Conservation (phyloP, 1,140 invertebrate genomes). For the Saxidomus purpurata region DNA sequence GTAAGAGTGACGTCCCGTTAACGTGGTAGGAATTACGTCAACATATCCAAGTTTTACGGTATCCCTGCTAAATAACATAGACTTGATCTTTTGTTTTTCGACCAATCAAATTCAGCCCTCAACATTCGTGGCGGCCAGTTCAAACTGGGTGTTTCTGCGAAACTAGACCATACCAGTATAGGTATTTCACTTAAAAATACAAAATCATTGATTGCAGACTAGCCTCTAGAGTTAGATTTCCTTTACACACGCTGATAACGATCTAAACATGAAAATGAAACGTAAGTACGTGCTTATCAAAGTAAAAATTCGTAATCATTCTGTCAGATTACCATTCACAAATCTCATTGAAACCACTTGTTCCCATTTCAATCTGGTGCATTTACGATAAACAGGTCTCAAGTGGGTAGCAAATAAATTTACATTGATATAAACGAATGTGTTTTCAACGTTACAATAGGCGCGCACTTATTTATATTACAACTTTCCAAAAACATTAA, state of each 20-base stretch:
- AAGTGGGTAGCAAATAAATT: conserved; percentile 17
- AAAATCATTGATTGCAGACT: background rate
- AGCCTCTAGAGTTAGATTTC: background rate
- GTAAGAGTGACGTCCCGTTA: no score
- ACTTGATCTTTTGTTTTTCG: no score
- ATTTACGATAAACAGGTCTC: conserved; percentile 36
- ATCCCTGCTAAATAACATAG: no score
- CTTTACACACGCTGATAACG: background rate
- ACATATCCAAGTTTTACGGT: no score
- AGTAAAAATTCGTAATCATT: background rate
- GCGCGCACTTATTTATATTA: background rate
- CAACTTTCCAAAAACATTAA: background rate
- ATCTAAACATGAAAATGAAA: conserved; percentile 22
- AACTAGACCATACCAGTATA: no score
- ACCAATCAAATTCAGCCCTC: background rate
- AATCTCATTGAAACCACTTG: conserved; percentile 11
- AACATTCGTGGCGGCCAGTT: background rate
- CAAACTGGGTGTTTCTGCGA: background rate
- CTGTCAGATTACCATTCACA: background rate
- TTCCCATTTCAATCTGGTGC: background rate
- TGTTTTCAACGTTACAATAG: background rate
- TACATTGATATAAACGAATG: background rate
- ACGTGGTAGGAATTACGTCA: no score
- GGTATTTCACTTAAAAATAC: no score
- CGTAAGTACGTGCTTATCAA: background rate